These are phyloP conservation scores for Sarcophaga subvicina DNA, from an alignment of 2,888 invertebrate species.

Conservation along the genomic window DNA sequence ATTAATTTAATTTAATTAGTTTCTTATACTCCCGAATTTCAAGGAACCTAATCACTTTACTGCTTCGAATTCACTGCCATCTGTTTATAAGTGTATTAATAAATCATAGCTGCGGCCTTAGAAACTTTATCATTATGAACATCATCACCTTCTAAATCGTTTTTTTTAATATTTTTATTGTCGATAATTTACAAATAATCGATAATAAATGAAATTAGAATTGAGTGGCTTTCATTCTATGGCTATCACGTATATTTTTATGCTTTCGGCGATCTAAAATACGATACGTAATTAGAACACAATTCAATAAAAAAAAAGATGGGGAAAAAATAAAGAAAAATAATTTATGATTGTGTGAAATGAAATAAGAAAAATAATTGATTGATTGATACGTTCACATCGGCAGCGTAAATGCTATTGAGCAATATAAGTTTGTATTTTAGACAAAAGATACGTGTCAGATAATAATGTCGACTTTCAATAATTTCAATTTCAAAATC, in stretches of 20 bases:
- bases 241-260: background rate
- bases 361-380: background rate
- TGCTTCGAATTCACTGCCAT: too few relatives aligned
- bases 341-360: background rate
- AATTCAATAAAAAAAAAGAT: background rate
- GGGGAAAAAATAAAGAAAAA: background rate
- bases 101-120: too few relatives aligned
- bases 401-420: background rate
- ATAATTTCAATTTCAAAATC: too few relatives aligned
- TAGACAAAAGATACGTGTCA: background rate
- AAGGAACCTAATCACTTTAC: too few relatives aligned
- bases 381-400: constrained; percentile 2
- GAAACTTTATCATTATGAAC: too few relatives aligned
- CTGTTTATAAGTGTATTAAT: too few relatives aligned
- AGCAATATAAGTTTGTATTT: background rate
- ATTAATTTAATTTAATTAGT: too few relatives aligned
- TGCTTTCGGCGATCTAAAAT: background rate
- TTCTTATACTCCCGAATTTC: too few relatives aligned
- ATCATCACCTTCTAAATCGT: too few relatives aligned
- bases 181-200: too few relatives aligned
- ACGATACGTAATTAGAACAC: background rate
- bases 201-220: too few relatives aligned
- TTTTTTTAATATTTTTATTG: too few relatives aligned
- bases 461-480: background rate
- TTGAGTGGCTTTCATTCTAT: background rate